Percentiles rank a stretch among this genome's conserved stretches.
Evolutionary conservation across 1,140 invertebrate species (phyloP).

Genomic region (Acromyrmex echinatior): DNA sequence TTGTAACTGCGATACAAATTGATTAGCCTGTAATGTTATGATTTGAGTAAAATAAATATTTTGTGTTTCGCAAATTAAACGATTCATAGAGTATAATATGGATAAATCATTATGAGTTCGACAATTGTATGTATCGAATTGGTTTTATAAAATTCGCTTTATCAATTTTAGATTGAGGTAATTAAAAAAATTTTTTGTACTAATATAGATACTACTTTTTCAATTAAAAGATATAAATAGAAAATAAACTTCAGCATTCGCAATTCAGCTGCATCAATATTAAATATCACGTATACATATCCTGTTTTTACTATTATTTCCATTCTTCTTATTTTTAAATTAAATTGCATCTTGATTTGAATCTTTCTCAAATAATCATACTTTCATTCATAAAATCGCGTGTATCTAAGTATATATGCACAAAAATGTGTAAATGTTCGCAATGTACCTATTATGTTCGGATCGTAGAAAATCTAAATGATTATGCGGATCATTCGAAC

Average conservation of each 20-base stretch:
- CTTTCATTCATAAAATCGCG: background rate
- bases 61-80: background rate
- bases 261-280: background rate
- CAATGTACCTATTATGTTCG: background rate
- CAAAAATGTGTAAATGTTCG: background rate
- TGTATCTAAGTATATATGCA: background rate
- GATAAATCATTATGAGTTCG: background rate
- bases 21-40: background rate
- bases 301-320: background rate
- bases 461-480: background rate
- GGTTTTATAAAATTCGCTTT: background rate
- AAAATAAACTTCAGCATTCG: background rate
- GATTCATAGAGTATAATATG: background rate
- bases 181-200: background rate
- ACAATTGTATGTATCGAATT: background rate
- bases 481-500: background rate
- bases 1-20: slow-evolving; percentile 40
- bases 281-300: background rate
- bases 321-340: background rate
- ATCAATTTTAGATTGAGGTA: background rate
- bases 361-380: background rate
- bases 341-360: background rate
- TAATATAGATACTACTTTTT: background rate
- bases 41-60: background rate
- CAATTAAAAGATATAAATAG: background rate